Conservation (phyloP, 1,140 invertebrate species). For the Drosophila pallidifrons region DNA sequence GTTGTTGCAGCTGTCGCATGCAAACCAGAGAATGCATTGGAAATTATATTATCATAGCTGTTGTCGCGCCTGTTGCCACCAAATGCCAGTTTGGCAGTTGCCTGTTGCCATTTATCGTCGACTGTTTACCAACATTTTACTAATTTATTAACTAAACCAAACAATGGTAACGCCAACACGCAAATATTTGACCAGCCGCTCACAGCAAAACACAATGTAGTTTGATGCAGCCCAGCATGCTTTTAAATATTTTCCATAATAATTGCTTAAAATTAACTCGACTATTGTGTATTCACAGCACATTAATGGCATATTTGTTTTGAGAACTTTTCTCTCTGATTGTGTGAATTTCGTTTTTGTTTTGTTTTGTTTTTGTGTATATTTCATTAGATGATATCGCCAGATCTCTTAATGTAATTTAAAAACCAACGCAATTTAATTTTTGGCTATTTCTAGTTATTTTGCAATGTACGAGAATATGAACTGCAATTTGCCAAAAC, state of each 20-base stretch:
- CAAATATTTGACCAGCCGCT: constrained; percentile 63
- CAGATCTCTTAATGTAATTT: not conserved
- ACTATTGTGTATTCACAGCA: not conserved
- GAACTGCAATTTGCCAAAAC: constrained; percentile 2
- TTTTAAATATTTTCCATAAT: not conserved
- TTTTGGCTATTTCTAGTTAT: not conserved
- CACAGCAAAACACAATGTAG: not conserved
- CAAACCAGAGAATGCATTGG: too few relatives aligned
- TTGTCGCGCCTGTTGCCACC: constrained; percentile 58
- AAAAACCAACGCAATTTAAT: constrained; percentile 14
- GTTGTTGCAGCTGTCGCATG: not conserved
- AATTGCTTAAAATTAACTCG: constrained; percentile 28
- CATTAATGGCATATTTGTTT: not conserved
- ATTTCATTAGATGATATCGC: not conserved
- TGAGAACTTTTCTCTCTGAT: not conserved
- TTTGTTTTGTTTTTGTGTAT: not conserved
- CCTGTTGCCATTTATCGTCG: constrained; percentile 16
- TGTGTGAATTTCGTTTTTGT: not conserved
- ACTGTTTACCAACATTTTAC: constrained; percentile 66
- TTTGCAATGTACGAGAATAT: not conserved
- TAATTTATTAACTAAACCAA: constrained; percentile 78
- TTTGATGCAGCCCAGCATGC: not conserved
- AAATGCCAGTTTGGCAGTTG: constrained; percentile 31
- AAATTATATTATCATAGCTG: constrained; percentile 6
- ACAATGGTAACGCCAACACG: constrained; percentile 36